These are phyloP conservation scores for Cyclophora albipunctata DNA, from an alignment of 2,888 invertebrate species.

Conservation along the genomic window DNA sequence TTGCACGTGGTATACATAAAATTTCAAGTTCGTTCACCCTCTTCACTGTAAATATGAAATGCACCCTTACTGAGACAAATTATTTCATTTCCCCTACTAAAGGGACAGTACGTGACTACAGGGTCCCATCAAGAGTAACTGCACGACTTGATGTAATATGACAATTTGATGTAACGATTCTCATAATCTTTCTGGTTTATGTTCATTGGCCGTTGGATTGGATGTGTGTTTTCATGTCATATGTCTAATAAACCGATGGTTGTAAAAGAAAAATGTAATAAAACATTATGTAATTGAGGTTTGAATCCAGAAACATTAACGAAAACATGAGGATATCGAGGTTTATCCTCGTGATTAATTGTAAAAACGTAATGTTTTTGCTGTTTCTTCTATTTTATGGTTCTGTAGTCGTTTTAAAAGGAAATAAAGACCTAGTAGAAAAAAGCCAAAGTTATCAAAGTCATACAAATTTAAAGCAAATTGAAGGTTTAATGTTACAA, in stretches of 20 bases:
- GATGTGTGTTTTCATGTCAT: background rate
- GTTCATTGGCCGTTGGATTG: slow-evolving; percentile 18
- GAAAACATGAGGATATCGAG: too few relatives aligned
- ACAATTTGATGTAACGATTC: slow-evolving; percentile 49
- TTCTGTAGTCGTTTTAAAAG: too few relatives aligned
- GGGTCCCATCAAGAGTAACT: slow-evolving; percentile 53
- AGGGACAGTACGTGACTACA: slow-evolving; percentile 64
- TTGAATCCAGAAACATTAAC: too few relatives aligned
- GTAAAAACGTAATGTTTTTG: too few relatives aligned
- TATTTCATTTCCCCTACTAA: slow-evolving; percentile 72
- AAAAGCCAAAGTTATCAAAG: too few relatives aligned
- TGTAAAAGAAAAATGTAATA: background rate
- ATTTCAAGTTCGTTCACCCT: slow-evolving; percentile 53
- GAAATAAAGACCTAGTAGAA: too few relatives aligned
- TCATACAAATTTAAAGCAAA: too few relatives aligned
- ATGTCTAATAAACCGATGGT: too few relatives aligned
- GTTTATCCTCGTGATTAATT: too few relatives aligned
- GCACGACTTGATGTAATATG: slow-evolving; percentile 45
- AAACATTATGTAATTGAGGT: too few relatives aligned
- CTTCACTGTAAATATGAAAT: slow-evolving; percentile 61
- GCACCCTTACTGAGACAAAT: slow-evolving; percentile 73
- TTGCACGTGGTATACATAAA: slow-evolving; percentile 5
- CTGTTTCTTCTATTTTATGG: too few relatives aligned
- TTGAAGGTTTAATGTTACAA: too few relatives aligned
- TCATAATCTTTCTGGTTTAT: slow-evolving; percentile 37